Evolutionary conservation across 2,113 vertebrate species (phyloP).

Genomic region (Phoenicopterus ruber): DNA sequence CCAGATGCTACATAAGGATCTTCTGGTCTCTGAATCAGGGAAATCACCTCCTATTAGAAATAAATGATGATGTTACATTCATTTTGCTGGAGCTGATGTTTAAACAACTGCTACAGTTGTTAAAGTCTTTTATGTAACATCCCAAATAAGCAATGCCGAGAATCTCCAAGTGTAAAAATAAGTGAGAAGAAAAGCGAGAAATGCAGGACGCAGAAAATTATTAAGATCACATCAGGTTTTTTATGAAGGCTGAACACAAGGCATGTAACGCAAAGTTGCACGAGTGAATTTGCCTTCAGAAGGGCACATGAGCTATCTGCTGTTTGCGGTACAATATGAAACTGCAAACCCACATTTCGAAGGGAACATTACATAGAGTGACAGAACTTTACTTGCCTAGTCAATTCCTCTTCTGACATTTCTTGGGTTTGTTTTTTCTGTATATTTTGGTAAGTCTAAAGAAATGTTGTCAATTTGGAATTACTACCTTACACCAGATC

Average conservation of each 20-base stretch:
- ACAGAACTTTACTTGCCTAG: neutral
- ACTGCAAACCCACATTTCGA: neutral
- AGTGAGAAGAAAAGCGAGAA: neutral
- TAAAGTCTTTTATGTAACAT: neutral
- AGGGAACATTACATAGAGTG: neutral
- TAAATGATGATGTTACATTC: neutral
- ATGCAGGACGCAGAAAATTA: neutral
- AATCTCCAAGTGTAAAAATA: neutral
- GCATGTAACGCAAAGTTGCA: neutral
- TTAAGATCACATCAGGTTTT: neutral
- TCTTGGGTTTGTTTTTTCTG: neutral
- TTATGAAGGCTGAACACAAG: neutral
- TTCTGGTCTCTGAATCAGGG: neutral
- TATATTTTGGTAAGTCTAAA: neutral
- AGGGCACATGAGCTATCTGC: neutral
- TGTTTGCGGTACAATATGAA: neutral
- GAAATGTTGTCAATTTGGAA: neutral
- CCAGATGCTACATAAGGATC: neutral
- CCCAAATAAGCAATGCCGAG: neutral
- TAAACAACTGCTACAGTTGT: neutral
- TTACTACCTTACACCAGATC: neutral
- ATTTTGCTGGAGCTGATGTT: neutral
- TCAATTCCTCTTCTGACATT: neutral
- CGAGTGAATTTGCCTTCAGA: neutral
- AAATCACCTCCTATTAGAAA: neutral